phyloP scores from a whole-genome alignment of 2,113 vertebrate genomes.

The Nothocercus julius region DNA sequence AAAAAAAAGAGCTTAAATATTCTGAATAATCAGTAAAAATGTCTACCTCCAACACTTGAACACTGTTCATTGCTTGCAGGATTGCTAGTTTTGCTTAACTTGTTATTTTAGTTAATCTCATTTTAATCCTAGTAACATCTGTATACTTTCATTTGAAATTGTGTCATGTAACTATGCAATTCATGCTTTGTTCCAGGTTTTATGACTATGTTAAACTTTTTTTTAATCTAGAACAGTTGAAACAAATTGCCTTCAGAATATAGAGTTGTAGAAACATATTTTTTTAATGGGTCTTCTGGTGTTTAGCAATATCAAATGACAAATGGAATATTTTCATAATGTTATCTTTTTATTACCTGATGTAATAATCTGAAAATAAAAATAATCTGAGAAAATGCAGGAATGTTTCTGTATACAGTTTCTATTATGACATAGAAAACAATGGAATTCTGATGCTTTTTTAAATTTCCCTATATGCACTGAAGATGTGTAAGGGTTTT shows the following conservation, averaged over 20 bases:
- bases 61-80: not conserved
- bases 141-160: not conserved
- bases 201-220: not conserved
- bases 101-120: not conserved
- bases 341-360: not conserved
- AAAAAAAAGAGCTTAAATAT: not conserved
- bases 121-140: not conserved
- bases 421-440: not conserved
- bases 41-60: not conserved
- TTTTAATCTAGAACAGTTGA: not conserved
- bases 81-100: not conserved
- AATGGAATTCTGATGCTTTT: not conserved
- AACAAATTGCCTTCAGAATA: not conserved
- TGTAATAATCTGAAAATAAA: not conserved
- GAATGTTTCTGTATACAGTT: not conserved
- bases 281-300: constrained; percentile 32
- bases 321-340: not conserved
- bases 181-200: not conserved
- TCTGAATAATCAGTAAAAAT: not conserved
- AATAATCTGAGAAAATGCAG: not conserved
- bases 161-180: not conserved
- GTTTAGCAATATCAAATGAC: not conserved
- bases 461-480: not conserved
- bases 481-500: not conserved
- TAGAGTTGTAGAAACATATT: not conserved